These are phyloP conservation scores for Cricetomys ansorgei DNA, from an alignment of 2,113 vertebrate genomes.

Conservation along the genomic window DNA sequence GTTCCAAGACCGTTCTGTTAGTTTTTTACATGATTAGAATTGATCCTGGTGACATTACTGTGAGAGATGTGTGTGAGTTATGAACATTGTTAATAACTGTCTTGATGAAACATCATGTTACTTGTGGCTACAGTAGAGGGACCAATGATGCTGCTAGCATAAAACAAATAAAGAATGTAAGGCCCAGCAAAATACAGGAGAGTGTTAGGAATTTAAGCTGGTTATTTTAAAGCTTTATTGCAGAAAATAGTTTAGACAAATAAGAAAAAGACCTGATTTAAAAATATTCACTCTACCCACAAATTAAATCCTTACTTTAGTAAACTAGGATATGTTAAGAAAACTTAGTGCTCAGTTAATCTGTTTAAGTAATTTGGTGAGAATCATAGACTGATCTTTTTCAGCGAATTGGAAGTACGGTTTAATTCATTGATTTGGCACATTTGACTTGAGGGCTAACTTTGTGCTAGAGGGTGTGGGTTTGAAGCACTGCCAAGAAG, in stretches of 20 bases:
- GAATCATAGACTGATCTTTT: not conserved
- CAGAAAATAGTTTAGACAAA: not conserved
- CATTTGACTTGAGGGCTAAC: not conserved
- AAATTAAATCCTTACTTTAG: not conserved
- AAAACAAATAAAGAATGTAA: conserved; percentile 5
- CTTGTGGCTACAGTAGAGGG: not conserved
- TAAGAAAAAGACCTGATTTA: conserved; percentile 7
- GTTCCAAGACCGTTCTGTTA: not conserved
- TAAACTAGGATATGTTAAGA: not conserved
- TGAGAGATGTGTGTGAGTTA: not conserved
- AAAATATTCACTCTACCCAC: not conserved
- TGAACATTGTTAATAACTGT: not conserved
- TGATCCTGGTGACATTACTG: not conserved
- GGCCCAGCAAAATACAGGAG: not conserved
- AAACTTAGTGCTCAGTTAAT: not conserved
- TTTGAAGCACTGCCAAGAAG: not conserved
- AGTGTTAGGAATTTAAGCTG: not conserved
- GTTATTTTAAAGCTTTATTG: not conserved
- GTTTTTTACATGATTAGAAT: not conserved
- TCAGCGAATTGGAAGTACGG: not conserved
- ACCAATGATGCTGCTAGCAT: not conserved
- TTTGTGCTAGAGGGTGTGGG: not conserved
- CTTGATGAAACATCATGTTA: not conserved
- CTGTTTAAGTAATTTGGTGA: not conserved
- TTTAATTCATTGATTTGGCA: not conserved